Base-by-base conservation (phyloP, 64 coral and sea anemone species). In the Pocillopora damicornis region DNA sequence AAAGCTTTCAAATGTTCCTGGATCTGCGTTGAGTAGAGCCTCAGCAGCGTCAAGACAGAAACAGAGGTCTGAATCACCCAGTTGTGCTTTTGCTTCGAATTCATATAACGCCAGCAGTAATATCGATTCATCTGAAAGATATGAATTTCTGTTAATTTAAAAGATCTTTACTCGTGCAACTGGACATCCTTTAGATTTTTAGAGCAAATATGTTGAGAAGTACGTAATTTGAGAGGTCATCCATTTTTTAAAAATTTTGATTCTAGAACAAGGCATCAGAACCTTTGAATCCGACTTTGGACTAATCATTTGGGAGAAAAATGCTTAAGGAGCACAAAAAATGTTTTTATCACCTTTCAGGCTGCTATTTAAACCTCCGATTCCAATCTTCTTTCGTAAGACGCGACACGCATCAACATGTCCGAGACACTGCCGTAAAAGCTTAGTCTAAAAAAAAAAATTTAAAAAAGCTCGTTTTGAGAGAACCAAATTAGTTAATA, bases 1-100 rank as follows among this genome's bases (percentile, higher is more conserved):
- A 81, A 99, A 83, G 5, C 93, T 95, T 79, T 99, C 97, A 73
- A 99, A 95, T 56, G 93, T 99, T 59, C 92, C 90, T 5, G 93
- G 82, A 69, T 95, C 90, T 59, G 81, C 75, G 38, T 88, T 59
- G 16, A 88, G 88, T 59, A 99, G 75, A 56, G 56, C 72, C 51
- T 88, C 78, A 20, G 79, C 84, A 59, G 73, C 76, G 13, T 99
- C 89, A 0, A 99, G 75, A 85, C 93, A 91, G 18, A 65, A 80
- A 38, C 89, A 91, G n/a, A 99, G 34, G 60, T 99, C 91, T 9
- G 88, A 58, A 77, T 93, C 87, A 60, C 91, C 90, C 11, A 99
- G 79, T 59, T 99, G 94, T 15, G 86, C 93, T 59, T 95, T 99
- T 15, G 97, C 93, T 65, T 99, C 97, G 34, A 99, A 95, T 76